A percentile compares a stretch with the other conserved stretches of the same genome.
These are phyloP conservation scores for Melipona quadrifasciata DNA, from an alignment of 1,140 invertebrate genomes.

Conservation along the genomic window DNA sequence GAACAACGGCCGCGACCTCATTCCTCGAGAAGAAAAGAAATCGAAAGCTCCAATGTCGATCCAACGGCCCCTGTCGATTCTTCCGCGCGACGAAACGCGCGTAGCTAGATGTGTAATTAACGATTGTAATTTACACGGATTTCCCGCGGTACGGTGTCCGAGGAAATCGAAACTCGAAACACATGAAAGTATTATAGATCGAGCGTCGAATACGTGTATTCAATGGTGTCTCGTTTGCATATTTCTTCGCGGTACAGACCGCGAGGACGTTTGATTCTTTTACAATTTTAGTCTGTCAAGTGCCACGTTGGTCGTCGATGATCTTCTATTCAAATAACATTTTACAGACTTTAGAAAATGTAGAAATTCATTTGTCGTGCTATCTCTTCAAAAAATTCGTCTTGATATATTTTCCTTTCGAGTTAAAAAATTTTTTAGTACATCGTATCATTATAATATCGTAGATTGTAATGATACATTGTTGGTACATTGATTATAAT, in stretches of 20 bases:
- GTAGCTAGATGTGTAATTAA: constrained; percentile 47
- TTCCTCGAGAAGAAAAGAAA: constrained; percentile 29
- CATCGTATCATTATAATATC: no score
- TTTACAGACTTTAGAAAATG: no score
- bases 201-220: constrained; percentile 51
- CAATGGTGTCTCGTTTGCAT: constrained; percentile 20
- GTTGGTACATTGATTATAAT: no score
- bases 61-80: constrained; percentile 7
- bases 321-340: background rate
- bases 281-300: background rate
- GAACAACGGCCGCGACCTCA: background rate
- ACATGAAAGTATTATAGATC: constrained; percentile 69
- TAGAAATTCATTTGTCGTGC: background rate
- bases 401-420: no score
- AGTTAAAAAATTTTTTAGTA: no score
- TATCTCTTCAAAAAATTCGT: no score
- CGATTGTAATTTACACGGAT: constrained; percentile 41
- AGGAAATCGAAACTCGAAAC: constrained; percentile 63
- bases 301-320: background rate
- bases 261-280: background rate
- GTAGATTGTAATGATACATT: no score
- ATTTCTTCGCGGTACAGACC: no score
- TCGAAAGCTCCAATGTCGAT: background rate
- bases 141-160: constrained; percentile 31
- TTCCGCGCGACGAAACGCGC: background rate